Conservation (phyloP, 2,797 vertebrate species). For the Bufotes viridis region DNA sequence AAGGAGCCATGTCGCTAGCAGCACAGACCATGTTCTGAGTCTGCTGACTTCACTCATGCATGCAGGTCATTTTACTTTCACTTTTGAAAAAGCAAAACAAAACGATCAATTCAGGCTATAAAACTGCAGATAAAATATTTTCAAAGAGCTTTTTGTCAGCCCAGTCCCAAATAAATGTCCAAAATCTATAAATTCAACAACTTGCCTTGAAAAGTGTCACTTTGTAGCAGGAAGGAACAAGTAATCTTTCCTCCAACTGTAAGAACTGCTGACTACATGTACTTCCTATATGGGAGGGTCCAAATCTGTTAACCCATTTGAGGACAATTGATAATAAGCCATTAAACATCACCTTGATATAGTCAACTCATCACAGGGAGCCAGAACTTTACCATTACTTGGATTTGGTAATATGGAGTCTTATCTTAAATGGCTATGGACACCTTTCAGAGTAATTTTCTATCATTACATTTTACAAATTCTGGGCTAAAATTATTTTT, state of each 20-base stretch:
- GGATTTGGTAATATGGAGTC: no score
- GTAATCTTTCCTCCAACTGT: not conserved
- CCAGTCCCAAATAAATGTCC: not conserved
- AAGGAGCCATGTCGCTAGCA: not conserved
- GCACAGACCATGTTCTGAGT: not conserved
- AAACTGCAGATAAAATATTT: no score
- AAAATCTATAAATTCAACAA: not conserved
- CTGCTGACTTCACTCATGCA: not conserved
- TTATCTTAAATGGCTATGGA: no score
- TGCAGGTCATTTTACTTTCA: not conserved
- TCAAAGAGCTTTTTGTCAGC: not conserved
- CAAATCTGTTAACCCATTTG: not conserved
- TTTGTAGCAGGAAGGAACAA: not conserved
- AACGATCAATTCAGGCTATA: not conserved
- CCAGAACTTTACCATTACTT: no score
- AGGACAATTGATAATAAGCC: not conserved
- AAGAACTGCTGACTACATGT: not conserved
- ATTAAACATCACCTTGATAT: not conserved
- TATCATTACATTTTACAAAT: no score
- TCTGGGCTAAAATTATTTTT: no score
- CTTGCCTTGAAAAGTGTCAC: not conserved
- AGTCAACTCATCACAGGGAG: no score
- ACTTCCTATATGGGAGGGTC: constrained; percentile 26
- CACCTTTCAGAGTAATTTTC: no score
- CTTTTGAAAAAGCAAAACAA: not conserved